Percentiles rank a stretch among this genome's conserved stretches.
phyloP scores from a whole-genome alignment of 2,797 vertebrate genomes.

The Typhlichthys eigenmanni region DNA sequence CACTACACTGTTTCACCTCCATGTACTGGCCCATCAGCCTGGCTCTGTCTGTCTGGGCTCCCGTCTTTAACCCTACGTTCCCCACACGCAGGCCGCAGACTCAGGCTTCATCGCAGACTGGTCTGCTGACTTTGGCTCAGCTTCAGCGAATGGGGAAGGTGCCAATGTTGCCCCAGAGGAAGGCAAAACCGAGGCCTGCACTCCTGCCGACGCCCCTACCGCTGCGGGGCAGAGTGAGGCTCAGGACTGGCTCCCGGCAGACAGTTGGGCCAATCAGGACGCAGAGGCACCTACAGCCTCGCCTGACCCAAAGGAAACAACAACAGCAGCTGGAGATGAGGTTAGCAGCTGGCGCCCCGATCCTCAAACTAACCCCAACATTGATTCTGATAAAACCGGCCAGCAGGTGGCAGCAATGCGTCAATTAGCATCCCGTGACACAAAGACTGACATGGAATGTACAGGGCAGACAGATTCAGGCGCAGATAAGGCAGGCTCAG shows the following conservation, averaged over 20 bases:
- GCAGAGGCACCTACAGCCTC: constrained; percentile 49
- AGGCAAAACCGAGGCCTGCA: constrained; percentile 31
- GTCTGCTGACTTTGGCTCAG: constrained; percentile 82
- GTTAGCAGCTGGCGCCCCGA: constrained; percentile 73
- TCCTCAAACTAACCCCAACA: constrained; percentile 60
- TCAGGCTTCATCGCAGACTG: constrained; percentile 71
- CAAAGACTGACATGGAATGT: constrained; percentile 24
- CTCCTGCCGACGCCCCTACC: constrained; percentile 56
- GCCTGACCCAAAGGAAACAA: constrained; percentile 29
- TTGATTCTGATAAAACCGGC: constrained; percentile 54
- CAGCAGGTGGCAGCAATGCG: constrained; percentile 25
- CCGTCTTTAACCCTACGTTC: constrained; percentile 52
- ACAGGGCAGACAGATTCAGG: constrained; percentile 20
- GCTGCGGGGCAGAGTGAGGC: constrained; percentile 54
- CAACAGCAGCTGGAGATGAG: constrained; percentile 59
- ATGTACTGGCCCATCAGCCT: background rate
- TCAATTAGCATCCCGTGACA: constrained; percentile 24
- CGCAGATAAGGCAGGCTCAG: constrained; percentile 17
- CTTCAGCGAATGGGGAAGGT: constrained; percentile 60
- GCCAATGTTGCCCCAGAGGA: constrained; percentile 40
- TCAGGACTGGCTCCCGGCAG: constrained; percentile 64
- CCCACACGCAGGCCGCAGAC: constrained; percentile 75
- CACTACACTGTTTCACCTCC: constrained; percentile 2
- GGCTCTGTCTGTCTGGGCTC: constrained; percentile 70
- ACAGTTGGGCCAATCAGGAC: constrained; percentile 46